Evolutionary conservation across 1,140 invertebrate genomes (phyloP).

Genomic region (Gonioctena quinquepunctata): DNA sequence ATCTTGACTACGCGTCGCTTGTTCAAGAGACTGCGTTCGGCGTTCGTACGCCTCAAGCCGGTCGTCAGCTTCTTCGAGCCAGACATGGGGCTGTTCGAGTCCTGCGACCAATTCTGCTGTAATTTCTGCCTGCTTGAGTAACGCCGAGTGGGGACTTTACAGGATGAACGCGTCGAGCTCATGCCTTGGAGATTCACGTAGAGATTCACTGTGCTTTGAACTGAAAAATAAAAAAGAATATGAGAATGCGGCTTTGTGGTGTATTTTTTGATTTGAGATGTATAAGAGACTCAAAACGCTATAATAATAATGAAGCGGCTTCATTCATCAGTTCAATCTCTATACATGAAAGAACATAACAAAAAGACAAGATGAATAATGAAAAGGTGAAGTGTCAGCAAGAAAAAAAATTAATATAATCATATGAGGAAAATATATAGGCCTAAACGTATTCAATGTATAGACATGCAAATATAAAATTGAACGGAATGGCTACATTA

Average conservation of each 20-base stretch:
- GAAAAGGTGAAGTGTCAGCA: too few relatives aligned
- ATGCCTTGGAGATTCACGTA: constrained; percentile 44
- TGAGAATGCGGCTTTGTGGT: background rate
- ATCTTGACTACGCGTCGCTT: constrained; percentile 58
- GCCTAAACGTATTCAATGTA: too few relatives aligned
- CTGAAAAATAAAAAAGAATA: constrained; percentile 28
- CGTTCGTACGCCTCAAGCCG: constrained; percentile 53
- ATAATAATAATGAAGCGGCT: too few relatives aligned
- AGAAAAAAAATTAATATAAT: too few relatives aligned
- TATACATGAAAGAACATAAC: too few relatives aligned
- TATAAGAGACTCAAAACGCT: too few relatives aligned
- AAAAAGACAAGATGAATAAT: too few relatives aligned
- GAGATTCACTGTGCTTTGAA: constrained; percentile 35
- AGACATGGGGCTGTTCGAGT: constrained; percentile 36
- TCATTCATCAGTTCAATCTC: too few relatives aligned
- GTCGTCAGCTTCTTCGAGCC: constrained; percentile 33
- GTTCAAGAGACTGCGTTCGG: constrained; percentile 57
- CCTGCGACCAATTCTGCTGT: constrained; percentile 45
- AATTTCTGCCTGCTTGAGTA: constrained; percentile 34
- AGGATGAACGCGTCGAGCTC: constrained; percentile 38
- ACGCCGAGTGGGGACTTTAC: constrained; percentile 16
- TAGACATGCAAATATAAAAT: too few relatives aligned
- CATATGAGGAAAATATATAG: too few relatives aligned
- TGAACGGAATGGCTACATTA: too few relatives aligned
- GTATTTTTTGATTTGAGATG: background rate